Evolutionary conservation across 2,888 invertebrate genomes (phyloP).

Genomic region (Nemotelus pantherinus): DNA sequence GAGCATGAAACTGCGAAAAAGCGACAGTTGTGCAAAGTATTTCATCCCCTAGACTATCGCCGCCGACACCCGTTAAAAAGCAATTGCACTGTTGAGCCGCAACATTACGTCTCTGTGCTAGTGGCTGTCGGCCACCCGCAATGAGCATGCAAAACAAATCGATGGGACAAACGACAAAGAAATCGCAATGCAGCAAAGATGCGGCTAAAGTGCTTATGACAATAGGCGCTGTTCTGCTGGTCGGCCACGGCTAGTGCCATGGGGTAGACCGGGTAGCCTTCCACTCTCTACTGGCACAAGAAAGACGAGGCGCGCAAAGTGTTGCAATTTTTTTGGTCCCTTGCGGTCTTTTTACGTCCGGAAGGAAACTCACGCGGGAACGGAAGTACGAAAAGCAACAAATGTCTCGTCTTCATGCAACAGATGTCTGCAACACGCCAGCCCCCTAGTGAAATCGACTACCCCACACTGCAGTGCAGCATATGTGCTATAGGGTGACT

Average conservation of each 20-base stretch:
- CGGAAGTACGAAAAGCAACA: conserved; percentile 23
- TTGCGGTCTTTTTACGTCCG: neutral
- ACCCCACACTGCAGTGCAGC: conserved; percentile 33
- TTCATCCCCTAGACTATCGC: too few relatives aligned
- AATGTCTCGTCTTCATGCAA: conserved; percentile 37
- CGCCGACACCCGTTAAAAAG: neutral
- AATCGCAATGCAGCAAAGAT: conserved; percentile 44
- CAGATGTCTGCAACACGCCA: conserved; percentile 31
- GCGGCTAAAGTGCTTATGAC: conserved; percentile 45
- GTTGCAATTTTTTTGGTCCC: conserved; percentile 23
- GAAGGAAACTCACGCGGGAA: neutral
- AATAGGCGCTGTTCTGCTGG: conserved; percentile 20
- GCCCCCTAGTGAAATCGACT: conserved; percentile 17
- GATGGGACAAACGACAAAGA: conserved; percentile 41
- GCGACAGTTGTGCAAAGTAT: too few relatives aligned
- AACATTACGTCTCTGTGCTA: neutral
- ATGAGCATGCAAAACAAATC: conserved; percentile 38
- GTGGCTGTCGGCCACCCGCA: conserved; percentile 39
- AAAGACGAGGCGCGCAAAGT: conserved; percentile 2
- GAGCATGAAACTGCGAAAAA: too few relatives aligned
- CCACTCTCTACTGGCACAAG: neutral
- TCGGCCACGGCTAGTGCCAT: neutral
- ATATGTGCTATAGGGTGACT: neutral
- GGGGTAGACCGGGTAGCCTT: neutral
- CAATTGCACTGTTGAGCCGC: conserved; percentile 28